phyloP scores from a whole-genome alignment of 2,797 vertebrate genomes.

The Catharus ustulatus region DNA sequence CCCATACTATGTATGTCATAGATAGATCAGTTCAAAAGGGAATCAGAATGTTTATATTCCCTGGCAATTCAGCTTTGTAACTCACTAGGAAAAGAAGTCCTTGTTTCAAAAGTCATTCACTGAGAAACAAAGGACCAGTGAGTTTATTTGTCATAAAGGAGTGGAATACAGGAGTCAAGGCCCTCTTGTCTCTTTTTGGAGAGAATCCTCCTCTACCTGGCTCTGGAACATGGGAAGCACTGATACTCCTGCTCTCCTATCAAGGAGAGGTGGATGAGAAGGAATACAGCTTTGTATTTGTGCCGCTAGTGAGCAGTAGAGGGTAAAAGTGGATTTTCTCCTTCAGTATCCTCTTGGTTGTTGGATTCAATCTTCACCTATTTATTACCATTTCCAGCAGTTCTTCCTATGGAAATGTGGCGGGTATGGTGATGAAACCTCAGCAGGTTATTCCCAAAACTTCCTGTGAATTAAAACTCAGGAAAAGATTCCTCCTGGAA shows the following conservation, averaged over 20 bases:
- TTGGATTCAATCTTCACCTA: background rate
- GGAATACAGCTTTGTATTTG: constrained; percentile 3
- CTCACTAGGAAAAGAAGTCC: background rate
- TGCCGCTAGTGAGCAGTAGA: background rate
- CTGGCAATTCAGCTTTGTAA: background rate
- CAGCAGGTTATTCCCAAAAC: background rate
- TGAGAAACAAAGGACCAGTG: background rate
- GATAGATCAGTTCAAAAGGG: background rate
- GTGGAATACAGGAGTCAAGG: background rate
- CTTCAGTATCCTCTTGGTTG: background rate
- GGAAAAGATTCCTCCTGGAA: background rate
- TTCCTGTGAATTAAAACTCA: background rate
- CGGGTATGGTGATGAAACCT: background rate
- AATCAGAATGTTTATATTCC: background rate
- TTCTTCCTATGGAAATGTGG: background rate
- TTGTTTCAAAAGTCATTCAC: background rate
- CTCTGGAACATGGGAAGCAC: background rate
- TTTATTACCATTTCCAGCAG: background rate
- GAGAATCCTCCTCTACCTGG: background rate
- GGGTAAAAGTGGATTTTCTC: background rate
- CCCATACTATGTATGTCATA: background rate
- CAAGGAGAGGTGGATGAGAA: constrained; percentile 15
- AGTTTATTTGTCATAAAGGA: background rate
- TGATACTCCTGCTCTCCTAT: background rate
- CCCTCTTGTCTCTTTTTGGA: background rate